A percentile compares a stretch with the other conserved stretches of the same genome.
These are phyloP conservation scores for Andinoacara biseriatus DNA, from an alignment of 2,113 vertebrate species.

Conservation along the genomic window DNA sequence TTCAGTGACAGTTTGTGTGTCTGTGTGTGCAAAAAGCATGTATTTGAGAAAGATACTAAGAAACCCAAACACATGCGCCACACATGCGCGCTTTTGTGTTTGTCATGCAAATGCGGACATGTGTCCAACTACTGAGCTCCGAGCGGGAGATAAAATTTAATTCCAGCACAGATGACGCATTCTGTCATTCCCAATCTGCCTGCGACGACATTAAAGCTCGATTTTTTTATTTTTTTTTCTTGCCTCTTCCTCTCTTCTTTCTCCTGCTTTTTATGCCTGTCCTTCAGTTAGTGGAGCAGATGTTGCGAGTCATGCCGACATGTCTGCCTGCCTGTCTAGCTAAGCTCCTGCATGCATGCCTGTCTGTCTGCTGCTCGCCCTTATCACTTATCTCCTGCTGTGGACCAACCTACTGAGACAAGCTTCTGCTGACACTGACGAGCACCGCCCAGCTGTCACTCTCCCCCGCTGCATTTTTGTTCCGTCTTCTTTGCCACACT, in stretches of 20 bases:
- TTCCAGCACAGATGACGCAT: neutral
- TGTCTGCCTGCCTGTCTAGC: slow-evolving; percentile 19
- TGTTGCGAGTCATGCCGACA: slow-evolving; percentile 32
- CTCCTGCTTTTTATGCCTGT: slow-evolving; percentile 11
- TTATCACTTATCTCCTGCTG: slow-evolving; percentile 56
- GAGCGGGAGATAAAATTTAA: slow-evolving; percentile 3
- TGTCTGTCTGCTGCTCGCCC: slow-evolving; percentile 30
- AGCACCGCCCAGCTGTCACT: slow-evolving; percentile 53
- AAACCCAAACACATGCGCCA: neutral
- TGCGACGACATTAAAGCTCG: neutral
- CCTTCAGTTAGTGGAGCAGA: slow-evolving; percentile 45
- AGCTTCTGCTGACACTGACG: slow-evolving; percentile 50
- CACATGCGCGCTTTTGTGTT: neutral
- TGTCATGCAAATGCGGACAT: neutral
- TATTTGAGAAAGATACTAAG: slow-evolving; percentile 3
- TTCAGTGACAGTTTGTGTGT: slow-evolving; percentile 1
- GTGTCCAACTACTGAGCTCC: slow-evolving; percentile 5
- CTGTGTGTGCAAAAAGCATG: neutral
- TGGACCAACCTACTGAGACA: slow-evolving; percentile 41
- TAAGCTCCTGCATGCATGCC: slow-evolving; percentile 19
- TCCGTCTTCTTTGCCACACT: slow-evolving; percentile 7
- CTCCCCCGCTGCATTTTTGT: slow-evolving; percentile 17
- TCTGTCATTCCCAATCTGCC: slow-evolving; percentile 4
- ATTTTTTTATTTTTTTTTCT: neutral
- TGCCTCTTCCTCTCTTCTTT: slow-evolving; percentile 15